Conservation (phyloP, 2,888 invertebrate species). For the Apomyelois bistriatella region DNA sequence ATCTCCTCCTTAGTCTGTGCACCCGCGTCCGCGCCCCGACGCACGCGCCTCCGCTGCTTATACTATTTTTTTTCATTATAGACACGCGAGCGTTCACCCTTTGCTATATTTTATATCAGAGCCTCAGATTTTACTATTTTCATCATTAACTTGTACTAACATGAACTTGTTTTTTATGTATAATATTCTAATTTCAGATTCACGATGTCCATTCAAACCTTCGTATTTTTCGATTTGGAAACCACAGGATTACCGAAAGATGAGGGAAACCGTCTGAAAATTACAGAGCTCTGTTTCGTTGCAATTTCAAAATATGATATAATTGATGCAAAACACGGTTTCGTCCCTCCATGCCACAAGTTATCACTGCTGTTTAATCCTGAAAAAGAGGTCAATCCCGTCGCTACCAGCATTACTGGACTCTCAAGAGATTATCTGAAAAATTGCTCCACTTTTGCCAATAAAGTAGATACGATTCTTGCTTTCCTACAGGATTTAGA, state of each 20-base stretch:
- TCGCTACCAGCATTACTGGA: constrained; percentile 72
- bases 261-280: constrained; percentile 77
- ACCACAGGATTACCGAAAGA: constrained; percentile 84
- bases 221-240: constrained; percentile 86
- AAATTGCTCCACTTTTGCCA: constrained; percentile 80
- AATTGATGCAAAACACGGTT: constrained; percentile 32
- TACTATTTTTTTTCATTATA: no score
- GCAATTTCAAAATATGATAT: constrained; percentile 81
- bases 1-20: no score
- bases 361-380: constrained; percentile 86
- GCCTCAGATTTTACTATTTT: no score
- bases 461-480: constrained; percentile 76
- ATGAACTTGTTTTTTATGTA: no score
- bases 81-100: no score
- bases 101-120: no score
- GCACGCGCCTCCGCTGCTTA: no score
- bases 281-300: constrained; percentile 85
- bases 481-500: constrained; percentile 82
- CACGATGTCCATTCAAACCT: constrained; percentile 66
- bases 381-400: constrained; percentile 65
- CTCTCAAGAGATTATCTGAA: constrained; percentile 84
- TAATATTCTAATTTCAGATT: not conserved
- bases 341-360: constrained; percentile 83
- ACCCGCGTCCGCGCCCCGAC: no score
- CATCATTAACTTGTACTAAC: no score